These are phyloP conservation scores for Exephanes ischioxanthus DNA, from an alignment of 2,888 invertebrate species.

Conservation along the genomic window DNA sequence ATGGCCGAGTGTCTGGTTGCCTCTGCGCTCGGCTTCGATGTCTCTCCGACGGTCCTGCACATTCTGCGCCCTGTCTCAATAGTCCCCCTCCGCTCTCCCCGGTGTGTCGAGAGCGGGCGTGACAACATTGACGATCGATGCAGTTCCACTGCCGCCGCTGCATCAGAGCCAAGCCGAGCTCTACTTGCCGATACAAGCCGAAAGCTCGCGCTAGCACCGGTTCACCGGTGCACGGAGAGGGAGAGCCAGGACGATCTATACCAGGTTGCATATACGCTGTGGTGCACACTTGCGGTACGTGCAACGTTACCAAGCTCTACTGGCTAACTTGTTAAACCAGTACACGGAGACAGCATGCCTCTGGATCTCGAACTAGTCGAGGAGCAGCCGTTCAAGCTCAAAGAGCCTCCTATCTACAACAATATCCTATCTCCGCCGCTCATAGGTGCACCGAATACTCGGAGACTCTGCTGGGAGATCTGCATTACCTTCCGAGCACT, in stretches of 20 bases:
- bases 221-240: constrained; percentile 50
- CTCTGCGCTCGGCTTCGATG: constrained; percentile 33
- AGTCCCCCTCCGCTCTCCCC: constrained; percentile 5
- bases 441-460: not conserved
- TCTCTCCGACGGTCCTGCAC: constrained; percentile 18
- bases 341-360: constrained; percentile 42
- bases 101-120: constrained; percentile 53
- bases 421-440: not conserved
- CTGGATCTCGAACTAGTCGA: not conserved
- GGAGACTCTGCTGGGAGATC: not conserved
- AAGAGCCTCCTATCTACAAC: constrained; percentile 25
- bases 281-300: constrained; percentile 54
- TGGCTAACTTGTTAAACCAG: constrained; percentile 55
- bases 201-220: constrained; percentile 54
- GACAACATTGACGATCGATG: constrained; percentile 74
- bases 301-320: constrained; percentile 47
- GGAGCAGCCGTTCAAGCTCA: constrained; percentile 17
- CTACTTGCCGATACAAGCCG: constrained; percentile 51
- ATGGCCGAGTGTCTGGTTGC: constrained; percentile 76
- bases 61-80: constrained; percentile 5
- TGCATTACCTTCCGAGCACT: not conserved
- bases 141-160: constrained; percentile 58
- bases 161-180: constrained; percentile 38
- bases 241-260: constrained; percentile 39
- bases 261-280: not conserved